These are phyloP conservation scores for Nettapus auritus DNA, from an alignment of 2,113 vertebrate genomes.

Conservation along the genomic window DNA sequence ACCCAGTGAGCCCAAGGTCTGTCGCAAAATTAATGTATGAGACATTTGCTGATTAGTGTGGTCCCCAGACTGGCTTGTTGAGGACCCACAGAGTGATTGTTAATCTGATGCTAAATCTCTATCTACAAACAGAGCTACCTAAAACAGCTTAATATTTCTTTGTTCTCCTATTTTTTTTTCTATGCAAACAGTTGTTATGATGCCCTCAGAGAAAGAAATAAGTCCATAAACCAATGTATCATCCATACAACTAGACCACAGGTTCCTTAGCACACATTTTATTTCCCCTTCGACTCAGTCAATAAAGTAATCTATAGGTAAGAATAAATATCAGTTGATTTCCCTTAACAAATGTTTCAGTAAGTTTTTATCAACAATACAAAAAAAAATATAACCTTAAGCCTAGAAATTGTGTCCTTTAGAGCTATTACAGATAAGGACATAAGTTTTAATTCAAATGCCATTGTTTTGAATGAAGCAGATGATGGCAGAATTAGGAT, in stretches of 20 bases:
- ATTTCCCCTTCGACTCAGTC: neutral
- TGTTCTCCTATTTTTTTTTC: neutral
- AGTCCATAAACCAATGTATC: neutral
- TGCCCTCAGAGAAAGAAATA: neutral
- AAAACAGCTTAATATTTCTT: neutral
- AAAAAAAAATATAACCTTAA: neutral
- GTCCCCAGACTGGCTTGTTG: neutral
- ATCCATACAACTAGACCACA: neutral
- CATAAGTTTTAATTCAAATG: neutral
- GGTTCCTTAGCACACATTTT: neutral
- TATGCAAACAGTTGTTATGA: neutral
- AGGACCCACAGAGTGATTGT: neutral
- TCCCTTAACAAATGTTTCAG: neutral
- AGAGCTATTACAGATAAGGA: neutral
- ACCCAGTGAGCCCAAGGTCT: accelerated
- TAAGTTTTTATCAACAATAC: neutral
- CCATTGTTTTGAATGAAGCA: neutral
- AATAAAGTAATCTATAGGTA: neutral
- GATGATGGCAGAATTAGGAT: neutral
- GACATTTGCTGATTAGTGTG: neutral
- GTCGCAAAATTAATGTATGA: accelerated
- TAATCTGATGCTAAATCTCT: neutral
- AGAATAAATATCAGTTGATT: neutral
- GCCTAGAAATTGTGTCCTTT: neutral
- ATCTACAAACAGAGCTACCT: neutral